Percentiles rank a stretch among this genome's conserved stretches.
These are phyloP conservation scores for Pipistrellus nathusii DNA, from an alignment of 2,797 vertebrate genomes.

Conservation along the genomic window DNA sequence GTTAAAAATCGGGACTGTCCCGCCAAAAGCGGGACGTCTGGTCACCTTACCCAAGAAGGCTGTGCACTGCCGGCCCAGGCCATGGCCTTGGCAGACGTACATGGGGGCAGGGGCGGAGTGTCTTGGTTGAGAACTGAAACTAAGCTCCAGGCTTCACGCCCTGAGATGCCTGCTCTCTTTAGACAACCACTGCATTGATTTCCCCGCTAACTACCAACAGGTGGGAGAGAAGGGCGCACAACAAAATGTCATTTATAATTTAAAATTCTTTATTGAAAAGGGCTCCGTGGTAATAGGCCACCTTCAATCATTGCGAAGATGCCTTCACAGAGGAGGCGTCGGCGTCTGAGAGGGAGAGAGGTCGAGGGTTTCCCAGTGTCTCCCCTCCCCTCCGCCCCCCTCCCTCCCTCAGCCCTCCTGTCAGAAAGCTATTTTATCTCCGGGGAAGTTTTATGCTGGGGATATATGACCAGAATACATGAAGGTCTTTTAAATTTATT, in stretches of 20 bases:
- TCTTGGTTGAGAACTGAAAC: neutral
- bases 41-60: neutral
- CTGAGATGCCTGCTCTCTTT: neutral
- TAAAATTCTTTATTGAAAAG: conserved; percentile 70
- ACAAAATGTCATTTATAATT: conserved; percentile 64
- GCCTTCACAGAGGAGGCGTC: fast-evolving
- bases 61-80: neutral
- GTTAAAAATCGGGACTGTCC: no score
- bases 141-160: neutral
- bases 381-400: neutral
- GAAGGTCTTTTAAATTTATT: conserved; percentile 81
- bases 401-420: neutral
- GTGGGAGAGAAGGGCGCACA: neutral
- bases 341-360: fast-evolving
- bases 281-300: neutral
- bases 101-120: fast-evolving
- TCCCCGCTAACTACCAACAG: conserved; percentile 34
- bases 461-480: conserved; percentile 75
- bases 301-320: conserved; percentile 54
- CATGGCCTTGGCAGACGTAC: fast-evolving
- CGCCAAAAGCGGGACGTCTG: no score
- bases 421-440: conserved; percentile 71
- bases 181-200: neutral
- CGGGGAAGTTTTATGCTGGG: conserved; percentile 54
- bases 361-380: neutral